Evolutionary conservation across 2,797 vertebrate species (phyloP).

Genomic region (Microtus agrestis): DNA sequence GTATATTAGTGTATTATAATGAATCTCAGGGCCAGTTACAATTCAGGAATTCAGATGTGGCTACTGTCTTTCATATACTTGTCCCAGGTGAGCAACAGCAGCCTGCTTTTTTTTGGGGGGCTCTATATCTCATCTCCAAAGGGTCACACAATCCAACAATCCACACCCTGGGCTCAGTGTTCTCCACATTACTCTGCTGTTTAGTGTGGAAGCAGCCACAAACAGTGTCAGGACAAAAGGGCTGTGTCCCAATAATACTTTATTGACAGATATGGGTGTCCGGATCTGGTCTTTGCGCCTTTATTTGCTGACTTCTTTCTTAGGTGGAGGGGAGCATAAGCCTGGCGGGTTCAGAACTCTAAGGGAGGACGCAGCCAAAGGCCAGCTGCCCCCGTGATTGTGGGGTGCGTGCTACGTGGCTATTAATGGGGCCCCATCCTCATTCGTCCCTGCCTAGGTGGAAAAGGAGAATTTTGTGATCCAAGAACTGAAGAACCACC

Average conservation of each 20-base stretch:
- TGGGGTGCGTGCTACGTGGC: fast-evolving
- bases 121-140: background rate
- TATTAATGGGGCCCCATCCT: fast-evolving
- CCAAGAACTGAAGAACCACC: slow-evolving; percentile 85
- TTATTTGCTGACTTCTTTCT: background rate
- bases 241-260: background rate
- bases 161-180: background rate
- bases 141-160: background rate
- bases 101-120: too few relatives aligned
- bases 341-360: background rate
- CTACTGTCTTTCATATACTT: background rate
- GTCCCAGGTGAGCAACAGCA: background rate
- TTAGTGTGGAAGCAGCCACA: background rate
- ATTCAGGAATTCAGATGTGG: background rate
- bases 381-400: background rate
- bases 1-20: background rate
- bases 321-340: background rate
- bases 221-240: background rate
- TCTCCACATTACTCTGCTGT: background rate
- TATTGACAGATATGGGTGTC: background rate
- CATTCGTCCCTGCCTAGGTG: slow-evolving; percentile 86
- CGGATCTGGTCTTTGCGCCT: background rate
- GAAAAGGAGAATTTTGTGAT: slow-evolving; percentile 86
- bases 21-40: background rate
- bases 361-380: background rate